phyloP scores from a whole-genome alignment of 2,797 vertebrate genomes.

The Lemur catta region DNA sequence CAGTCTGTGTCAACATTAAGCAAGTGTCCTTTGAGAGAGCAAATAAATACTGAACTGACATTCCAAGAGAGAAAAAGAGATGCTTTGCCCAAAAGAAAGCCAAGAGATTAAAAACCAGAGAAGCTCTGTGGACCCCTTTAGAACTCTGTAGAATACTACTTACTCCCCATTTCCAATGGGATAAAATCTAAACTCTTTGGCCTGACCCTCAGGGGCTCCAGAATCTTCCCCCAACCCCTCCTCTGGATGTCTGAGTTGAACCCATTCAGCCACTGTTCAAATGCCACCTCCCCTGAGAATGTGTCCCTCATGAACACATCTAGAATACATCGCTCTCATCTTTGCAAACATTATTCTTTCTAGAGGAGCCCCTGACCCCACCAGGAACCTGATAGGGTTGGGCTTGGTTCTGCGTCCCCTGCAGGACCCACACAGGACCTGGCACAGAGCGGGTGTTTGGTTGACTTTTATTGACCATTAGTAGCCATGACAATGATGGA shows the following conservation, averaged over 20 bases:
- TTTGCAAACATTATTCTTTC: not conserved
- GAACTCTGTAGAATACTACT: not conserved
- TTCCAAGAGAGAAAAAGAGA: not conserved
- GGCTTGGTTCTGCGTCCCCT: not conserved
- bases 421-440: not conserved
- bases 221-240: not conserved
- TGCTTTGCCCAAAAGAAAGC: not conserved
- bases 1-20: not conserved
- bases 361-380: not conserved
- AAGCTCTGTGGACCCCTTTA: not conserved
- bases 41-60: not conserved
- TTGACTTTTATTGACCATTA: not conserved
- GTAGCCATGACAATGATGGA: not conserved
- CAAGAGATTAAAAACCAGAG: not conserved
- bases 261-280: not conserved
- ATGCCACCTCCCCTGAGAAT: not conserved
- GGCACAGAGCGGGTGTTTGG: not conserved
- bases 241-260: not conserved
- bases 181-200: not conserved
- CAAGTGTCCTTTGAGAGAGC: not conserved
- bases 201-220: not conserved
- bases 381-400: not conserved
- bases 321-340: not conserved
- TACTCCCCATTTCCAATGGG: not conserved
- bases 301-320: not conserved